Conservation (phyloP, 1,140 invertebrate genomes). For the Adelges cooleyi region DNA sequence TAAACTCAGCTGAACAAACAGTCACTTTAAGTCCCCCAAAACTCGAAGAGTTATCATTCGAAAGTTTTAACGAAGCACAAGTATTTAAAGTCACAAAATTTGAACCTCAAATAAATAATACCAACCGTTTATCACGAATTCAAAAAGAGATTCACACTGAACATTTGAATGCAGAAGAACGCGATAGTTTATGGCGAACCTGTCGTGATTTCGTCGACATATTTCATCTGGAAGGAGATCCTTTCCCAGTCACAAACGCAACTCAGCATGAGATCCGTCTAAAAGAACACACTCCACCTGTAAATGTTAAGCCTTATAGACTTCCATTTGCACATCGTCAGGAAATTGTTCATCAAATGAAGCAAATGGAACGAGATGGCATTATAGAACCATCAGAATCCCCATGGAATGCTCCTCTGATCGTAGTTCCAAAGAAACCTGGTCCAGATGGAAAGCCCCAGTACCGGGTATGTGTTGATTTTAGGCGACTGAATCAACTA, state of each 20-base stretch:
- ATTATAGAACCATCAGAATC: neutral
- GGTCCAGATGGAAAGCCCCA: conserved; percentile 31
- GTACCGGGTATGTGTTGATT: conserved; percentile 33
- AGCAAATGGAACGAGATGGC: neutral
- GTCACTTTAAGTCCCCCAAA: too few relatives aligned
- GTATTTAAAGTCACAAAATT: neutral
- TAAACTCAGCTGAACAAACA: neutral
- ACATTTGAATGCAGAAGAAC: too few relatives aligned
- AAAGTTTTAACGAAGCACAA: neutral
- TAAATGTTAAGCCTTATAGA: too few relatives aligned
- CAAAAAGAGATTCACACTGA: too few relatives aligned
- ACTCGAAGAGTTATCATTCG: too few relatives aligned
- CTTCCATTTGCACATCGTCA: neutral
- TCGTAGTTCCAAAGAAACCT: conserved; percentile 32
- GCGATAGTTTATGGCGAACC: too few relatives aligned
- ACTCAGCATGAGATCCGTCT: neutral
- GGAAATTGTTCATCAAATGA: too few relatives aligned
- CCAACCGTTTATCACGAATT: neutral
- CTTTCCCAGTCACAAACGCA: neutral
- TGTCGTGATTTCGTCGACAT: too few relatives aligned
- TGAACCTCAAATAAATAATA: neutral
- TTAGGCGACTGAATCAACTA: conserved; percentile 16
- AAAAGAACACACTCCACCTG: too few relatives aligned
- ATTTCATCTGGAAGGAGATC: neutral
- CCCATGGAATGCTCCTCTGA: conserved; percentile 30